phyloP scores from a whole-genome alignment of 2,113 vertebrate genomes.

The Tragelaphus strepsiceros region DNA sequence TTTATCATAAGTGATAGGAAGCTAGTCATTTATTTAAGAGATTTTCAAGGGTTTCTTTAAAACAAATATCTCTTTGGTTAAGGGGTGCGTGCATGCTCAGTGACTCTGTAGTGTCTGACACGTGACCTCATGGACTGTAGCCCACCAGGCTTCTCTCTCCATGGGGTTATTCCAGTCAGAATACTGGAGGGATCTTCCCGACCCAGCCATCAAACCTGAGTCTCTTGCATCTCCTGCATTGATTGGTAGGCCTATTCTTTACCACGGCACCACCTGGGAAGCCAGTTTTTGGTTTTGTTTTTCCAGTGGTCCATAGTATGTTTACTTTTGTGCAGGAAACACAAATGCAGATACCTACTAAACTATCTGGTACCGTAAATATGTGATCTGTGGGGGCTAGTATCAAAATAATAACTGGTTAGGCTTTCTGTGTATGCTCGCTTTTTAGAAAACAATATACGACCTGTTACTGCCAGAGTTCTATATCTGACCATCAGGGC shows the following conservation, averaged over 20 bases:
- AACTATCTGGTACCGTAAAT: background rate
- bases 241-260: background rate
- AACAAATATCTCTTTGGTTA: background rate
- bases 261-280: background rate
- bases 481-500: background rate
- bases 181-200: background rate
- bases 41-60: background rate
- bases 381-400: background rate
- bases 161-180: background rate
- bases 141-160: background rate
- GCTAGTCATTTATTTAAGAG: background rate
- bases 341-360: background rate
- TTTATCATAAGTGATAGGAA: background rate
- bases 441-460: background rate
- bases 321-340: background rate
- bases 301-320: background rate
- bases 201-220: background rate
- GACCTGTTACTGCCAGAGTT: background rate
- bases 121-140: background rate
- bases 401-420: background rate
- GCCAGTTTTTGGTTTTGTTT: background rate
- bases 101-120: background rate
- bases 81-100: background rate
- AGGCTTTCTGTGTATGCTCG: background rate
- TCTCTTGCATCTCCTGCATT: background rate